Percentiles rank a stretch among this genome's conserved stretches.
These are phyloP conservation scores for Plebejus anna DNA, from an alignment of 2,888 invertebrate genomes.

Conservation along the genomic window DNA sequence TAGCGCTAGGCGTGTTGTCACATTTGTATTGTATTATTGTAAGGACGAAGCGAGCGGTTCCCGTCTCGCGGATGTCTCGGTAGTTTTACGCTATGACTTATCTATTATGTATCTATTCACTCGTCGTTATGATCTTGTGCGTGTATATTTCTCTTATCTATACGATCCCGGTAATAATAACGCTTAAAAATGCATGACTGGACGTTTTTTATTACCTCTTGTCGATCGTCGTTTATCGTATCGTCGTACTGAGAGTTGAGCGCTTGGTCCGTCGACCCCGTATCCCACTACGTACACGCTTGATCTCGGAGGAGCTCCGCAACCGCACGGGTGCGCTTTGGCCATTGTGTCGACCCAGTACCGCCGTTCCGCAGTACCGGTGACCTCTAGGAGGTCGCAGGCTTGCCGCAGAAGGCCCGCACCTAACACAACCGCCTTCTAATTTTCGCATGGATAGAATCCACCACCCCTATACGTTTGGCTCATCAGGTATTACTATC, in stretches of 20 bases:
- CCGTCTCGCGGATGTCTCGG: slow-evolving; percentile 73
- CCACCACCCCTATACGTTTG: slow-evolving; percentile 78
- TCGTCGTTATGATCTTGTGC: slow-evolving; percentile 75
- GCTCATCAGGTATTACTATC: slow-evolving; percentile 79
- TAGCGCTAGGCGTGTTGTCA: slow-evolving; percentile 78
- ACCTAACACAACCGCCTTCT: slow-evolving; percentile 78
- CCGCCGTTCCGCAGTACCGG: slow-evolving; percentile 42
- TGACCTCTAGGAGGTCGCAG: slow-evolving; percentile 56
- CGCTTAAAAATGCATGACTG: slow-evolving; percentile 91
- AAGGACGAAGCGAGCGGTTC: slow-evolving; percentile 73
- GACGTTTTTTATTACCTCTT: slow-evolving; percentile 85
- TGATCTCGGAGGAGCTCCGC: slow-evolving; percentile 71
- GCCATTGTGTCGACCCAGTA: slow-evolving; percentile 72
- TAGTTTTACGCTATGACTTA: slow-evolving; percentile 76
- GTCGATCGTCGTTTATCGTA: slow-evolving; percentile 74
- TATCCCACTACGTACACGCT: slow-evolving; percentile 79
- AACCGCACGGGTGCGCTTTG: slow-evolving; percentile 76
- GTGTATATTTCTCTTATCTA: slow-evolving; percentile 79
- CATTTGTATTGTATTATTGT: slow-evolving; percentile 78
- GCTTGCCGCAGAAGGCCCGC: slow-evolving; percentile 74
- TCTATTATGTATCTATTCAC: slow-evolving; percentile 74
- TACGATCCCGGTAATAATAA: slow-evolving; percentile 91
- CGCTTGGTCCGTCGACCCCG: slow-evolving; percentile 74
- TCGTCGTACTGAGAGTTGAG: slow-evolving; percentile 76
- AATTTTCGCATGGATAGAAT: slow-evolving; percentile 79